Conservation (phyloP, 2,888 invertebrate genomes). For the Idaea aversata region DNA sequence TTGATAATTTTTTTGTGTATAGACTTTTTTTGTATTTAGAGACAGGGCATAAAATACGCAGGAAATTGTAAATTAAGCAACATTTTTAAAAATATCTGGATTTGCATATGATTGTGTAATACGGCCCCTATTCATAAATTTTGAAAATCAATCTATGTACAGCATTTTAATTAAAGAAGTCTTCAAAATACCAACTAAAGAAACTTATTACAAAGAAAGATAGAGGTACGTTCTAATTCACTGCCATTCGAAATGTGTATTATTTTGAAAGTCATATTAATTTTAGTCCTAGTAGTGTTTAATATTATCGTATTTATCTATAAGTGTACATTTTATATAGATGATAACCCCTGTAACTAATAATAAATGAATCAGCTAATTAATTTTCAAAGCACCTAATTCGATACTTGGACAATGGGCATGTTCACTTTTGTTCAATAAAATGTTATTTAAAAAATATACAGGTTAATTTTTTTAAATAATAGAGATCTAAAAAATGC, state of each 20-base stretch:
- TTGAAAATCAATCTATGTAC: not conserved
- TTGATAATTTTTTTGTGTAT: not conserved
- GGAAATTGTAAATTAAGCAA: not conserved
- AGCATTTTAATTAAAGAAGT: too few species aligned
- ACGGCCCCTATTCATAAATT: not conserved
- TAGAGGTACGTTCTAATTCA: slow-evolving; percentile 26
- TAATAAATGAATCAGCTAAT: slow-evolving; percentile 43
- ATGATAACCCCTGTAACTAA: slow-evolving; percentile 42
- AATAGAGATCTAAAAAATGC: too few species aligned
- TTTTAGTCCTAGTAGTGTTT: slow-evolving; percentile 30
- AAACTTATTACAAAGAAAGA: slow-evolving; percentile 2
- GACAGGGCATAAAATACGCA: not conserved
- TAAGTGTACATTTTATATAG: slow-evolving; percentile 60
- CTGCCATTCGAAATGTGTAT: slow-evolving; percentile 38
- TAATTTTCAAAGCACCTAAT: slow-evolving; percentile 45
- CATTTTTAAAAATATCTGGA: not conserved
- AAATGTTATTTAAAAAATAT: not conserved
- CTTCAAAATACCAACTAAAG: not conserved
- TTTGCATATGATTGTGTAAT: not conserved
- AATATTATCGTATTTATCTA: slow-evolving; percentile 51
- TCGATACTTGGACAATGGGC: slow-evolving; percentile 40
- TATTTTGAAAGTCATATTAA: slow-evolving; percentile 26
- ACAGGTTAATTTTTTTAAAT: too few species aligned
- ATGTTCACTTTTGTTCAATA: slow-evolving; percentile 8
- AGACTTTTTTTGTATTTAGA: not conserved